phyloP scores from a whole-genome alignment of 2,113 vertebrate genomes.

The Orthonyx spaldingii region DNA sequence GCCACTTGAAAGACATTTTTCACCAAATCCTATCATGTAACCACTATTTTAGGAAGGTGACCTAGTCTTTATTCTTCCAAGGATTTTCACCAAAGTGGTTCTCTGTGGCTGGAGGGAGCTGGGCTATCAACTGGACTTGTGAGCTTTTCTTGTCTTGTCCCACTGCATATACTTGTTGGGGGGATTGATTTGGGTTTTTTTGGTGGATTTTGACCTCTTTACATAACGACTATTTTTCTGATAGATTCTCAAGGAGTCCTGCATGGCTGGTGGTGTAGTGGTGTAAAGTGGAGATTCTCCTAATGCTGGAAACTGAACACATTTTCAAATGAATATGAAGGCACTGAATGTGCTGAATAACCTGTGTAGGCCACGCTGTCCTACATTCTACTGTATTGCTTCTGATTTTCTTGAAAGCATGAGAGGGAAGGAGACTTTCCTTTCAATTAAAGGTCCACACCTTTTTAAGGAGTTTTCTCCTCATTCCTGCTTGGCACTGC shows the following conservation, averaged over 20 bases:
- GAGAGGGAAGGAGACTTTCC: background rate
- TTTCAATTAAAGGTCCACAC: background rate
- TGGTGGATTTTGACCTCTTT: background rate
- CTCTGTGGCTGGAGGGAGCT: background rate
- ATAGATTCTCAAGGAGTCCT: background rate
- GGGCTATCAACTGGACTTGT: background rate
- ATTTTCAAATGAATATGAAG: background rate
- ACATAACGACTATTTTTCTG: background rate
- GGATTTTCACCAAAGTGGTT: background rate
- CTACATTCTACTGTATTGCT: background rate
- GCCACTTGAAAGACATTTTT: background rate
- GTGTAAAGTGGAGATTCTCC: background rate
- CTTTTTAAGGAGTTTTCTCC: background rate
- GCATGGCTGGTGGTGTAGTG: background rate
- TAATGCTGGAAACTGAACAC: background rate
- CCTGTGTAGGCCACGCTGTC: accelerated
- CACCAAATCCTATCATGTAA: background rate
- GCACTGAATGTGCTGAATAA: background rate
- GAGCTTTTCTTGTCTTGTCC: background rate
- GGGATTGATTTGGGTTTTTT: background rate
- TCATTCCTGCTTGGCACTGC: background rate
- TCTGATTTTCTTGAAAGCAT: background rate
- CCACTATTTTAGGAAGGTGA: background rate
- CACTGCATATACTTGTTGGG: background rate
- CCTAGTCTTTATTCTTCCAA: background rate